phyloP scores from a whole-genome alignment of 2,113 vertebrate genomes.

The Myrmophylax atrothorax region DNA sequence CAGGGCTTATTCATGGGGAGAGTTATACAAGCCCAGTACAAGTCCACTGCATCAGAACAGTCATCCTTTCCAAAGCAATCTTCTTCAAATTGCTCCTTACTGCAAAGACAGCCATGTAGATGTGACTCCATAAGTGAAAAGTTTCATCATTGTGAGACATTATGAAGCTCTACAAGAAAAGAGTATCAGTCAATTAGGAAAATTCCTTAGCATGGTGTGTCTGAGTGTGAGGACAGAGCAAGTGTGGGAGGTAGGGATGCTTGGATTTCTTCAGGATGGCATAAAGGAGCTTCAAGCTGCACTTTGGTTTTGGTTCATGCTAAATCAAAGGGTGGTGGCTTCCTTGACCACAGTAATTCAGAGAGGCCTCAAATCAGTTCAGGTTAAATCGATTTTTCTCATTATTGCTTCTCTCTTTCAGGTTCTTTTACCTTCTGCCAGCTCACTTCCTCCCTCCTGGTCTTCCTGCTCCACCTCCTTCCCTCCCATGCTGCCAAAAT shows the following conservation, averaged over 20 bases:
- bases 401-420: background rate
- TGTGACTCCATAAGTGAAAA: rapidly evolving
- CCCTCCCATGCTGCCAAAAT: background rate
- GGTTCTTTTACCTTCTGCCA: background rate
- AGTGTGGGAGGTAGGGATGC: background rate
- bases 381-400: rapidly evolving
- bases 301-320: background rate
- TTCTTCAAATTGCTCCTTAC: background rate
- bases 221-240: background rate
- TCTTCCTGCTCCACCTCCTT: background rate
- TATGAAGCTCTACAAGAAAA: background rate
- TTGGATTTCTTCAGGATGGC: background rate
- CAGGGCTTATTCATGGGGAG: background rate
- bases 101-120: background rate
- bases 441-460: background rate
- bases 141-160: rapidly evolving
- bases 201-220: rapidly evolving
- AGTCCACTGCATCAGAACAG: background rate
- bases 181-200: background rate
- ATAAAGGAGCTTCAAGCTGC: background rate
- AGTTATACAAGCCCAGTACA: background rate
- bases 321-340: background rate
- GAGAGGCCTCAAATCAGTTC: background rate
- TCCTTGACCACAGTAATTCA: background rate
- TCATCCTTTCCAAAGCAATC: background rate